Conservation (phyloP, 2,113 vertebrate genomes). For the Procavia capensis region DNA sequence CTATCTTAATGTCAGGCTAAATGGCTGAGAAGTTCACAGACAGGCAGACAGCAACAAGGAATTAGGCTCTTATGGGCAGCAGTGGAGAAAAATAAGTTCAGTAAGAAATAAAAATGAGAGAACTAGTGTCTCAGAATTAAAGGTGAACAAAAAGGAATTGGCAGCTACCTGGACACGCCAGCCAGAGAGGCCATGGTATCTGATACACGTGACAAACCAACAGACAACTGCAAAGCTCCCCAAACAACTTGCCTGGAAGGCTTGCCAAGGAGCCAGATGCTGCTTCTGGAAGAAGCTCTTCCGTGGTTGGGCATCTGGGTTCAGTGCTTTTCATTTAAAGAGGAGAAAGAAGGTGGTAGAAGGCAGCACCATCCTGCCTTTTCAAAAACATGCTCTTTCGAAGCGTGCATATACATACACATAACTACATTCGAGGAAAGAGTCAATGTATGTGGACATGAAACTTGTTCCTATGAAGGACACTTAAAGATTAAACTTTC, state of each 20-base stretch:
- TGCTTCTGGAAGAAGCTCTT: slow-evolving; percentile 88
- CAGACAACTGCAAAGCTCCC: slow-evolving; percentile 87
- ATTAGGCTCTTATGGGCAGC: background rate
- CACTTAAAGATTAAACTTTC: slow-evolving; percentile 21
- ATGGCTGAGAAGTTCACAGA: slow-evolving; percentile 55
- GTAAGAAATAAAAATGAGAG: slow-evolving; percentile 60
- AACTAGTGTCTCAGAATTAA: slow-evolving; percentile 82
- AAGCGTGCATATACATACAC: background rate
- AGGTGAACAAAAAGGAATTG: slow-evolving; percentile 86
- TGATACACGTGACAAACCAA: slow-evolving; percentile 86
- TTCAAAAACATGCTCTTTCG: slow-evolving; percentile 25
- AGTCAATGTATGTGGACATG: slow-evolving; percentile 3
- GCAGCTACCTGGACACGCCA: slow-evolving; percentile 82
- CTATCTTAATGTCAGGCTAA: slow-evolving; percentile 51
- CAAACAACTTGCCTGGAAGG: slow-evolving; percentile 85
- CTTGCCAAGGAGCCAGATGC: slow-evolving; percentile 91
- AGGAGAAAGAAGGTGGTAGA: slow-evolving; percentile 81
- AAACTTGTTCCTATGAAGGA: slow-evolving; percentile 53
- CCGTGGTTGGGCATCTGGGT: slow-evolving; percentile 89
- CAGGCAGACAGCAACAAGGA: slow-evolving; percentile 29
- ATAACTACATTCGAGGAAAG: background rate
- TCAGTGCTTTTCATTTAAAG: slow-evolving; percentile 85
- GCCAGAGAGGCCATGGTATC: slow-evolving; percentile 86
- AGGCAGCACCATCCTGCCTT: slow-evolving; percentile 71
- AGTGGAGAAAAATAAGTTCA: slow-evolving; percentile 51